Conservation (phyloP, 2,888 invertebrate genomes). For the Chloroclysta siterata region DNA sequence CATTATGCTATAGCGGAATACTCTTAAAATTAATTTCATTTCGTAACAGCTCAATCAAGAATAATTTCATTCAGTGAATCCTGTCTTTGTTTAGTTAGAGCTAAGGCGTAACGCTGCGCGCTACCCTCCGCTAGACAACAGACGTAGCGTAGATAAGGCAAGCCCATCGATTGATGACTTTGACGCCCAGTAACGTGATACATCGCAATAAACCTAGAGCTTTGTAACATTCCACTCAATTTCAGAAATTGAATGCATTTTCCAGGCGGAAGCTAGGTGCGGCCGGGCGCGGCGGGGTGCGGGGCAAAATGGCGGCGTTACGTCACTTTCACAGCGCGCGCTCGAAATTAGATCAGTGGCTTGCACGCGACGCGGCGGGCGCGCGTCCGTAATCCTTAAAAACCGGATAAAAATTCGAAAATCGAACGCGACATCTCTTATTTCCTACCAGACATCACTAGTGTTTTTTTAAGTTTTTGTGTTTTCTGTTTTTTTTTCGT, state of each 20-base stretch:
- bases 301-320: slow-evolving; percentile 79
- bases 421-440: slow-evolving; percentile 31
- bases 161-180: slow-evolving; percentile 51
- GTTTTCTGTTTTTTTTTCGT: slow-evolving; percentile 50
- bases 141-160: slow-evolving; percentile 28
- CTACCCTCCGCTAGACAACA: not conserved
- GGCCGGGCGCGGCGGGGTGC: slow-evolving; percentile 54
- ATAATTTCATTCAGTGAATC: slow-evolving; percentile 6
- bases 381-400: slow-evolving; percentile 44
- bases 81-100: not conserved
- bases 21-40: slow-evolving; percentile 2
- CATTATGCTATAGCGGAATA: not conserved
- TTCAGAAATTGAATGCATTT: slow-evolving; percentile 70
- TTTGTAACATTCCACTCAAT: slow-evolving; percentile 60
- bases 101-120: slow-evolving; percentile 2
- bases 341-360: slow-evolving; percentile 81
- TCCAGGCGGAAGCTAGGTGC: slow-evolving; percentile 49
- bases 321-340: slow-evolving; percentile 80
- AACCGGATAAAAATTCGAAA: slow-evolving; percentile 40
- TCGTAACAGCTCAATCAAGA: slow-evolving; percentile 8
- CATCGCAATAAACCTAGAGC: slow-evolving; percentile 49
- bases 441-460: slow-evolving; percentile 34
- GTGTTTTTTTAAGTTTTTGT: slow-evolving; percentile 41
- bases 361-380: slow-evolving; percentile 59
- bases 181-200: slow-evolving; percentile 50